Evolutionary conservation across 1,140 invertebrate genomes (phyloP).

Genomic region (Listronotus oregonensis): DNA sequence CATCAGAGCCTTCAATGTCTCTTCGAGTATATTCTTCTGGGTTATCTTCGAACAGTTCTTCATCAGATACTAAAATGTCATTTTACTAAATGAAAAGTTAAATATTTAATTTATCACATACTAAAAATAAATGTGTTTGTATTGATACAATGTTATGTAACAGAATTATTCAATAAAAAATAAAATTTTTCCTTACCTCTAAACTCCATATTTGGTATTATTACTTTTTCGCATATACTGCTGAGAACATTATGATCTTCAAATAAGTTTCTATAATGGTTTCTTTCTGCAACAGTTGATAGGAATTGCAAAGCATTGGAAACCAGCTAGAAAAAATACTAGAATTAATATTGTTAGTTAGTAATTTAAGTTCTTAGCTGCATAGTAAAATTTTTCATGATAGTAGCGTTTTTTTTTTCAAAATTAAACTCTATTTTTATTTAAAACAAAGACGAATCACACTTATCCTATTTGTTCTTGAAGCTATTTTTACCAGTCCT

Average conservation of each 20-base stretch:
- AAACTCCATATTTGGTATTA: conserved; percentile 98
- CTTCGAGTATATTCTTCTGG: conserved; percentile 96
- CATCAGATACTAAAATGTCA: conserved; percentile 76
- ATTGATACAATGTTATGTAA: too few relatives aligned
- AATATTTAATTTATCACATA: background rate
- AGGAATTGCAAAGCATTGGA: conserved; percentile 96
- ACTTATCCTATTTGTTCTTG: too few relatives aligned
- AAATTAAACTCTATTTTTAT: too few relatives aligned
- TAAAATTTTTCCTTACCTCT: conserved; percentile 64
- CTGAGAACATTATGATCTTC: conserved; percentile 84
- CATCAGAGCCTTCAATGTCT: conserved; percentile 98
- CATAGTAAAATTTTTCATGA: too few relatives aligned
- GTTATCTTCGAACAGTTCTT: conserved; percentile 96
- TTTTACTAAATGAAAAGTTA: conserved; percentile 18
- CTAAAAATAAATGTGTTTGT: too few relatives aligned
- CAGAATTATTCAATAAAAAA: too few relatives aligned
- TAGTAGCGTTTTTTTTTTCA: too few relatives aligned
- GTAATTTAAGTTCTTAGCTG: too few relatives aligned
- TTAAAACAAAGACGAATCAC: too few relatives aligned
- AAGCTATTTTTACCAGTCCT: too few relatives aligned
- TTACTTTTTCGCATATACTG: conserved; percentile 95
- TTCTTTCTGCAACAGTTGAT: conserved; percentile 89
- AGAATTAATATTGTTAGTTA: conserved; percentile 16
- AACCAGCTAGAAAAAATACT: conserved; percentile 70
- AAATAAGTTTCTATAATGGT: conserved; percentile 87